Evolutionary conservation across 2,888 invertebrate species (phyloP).

Genomic region (Leuctra nigra): DNA sequence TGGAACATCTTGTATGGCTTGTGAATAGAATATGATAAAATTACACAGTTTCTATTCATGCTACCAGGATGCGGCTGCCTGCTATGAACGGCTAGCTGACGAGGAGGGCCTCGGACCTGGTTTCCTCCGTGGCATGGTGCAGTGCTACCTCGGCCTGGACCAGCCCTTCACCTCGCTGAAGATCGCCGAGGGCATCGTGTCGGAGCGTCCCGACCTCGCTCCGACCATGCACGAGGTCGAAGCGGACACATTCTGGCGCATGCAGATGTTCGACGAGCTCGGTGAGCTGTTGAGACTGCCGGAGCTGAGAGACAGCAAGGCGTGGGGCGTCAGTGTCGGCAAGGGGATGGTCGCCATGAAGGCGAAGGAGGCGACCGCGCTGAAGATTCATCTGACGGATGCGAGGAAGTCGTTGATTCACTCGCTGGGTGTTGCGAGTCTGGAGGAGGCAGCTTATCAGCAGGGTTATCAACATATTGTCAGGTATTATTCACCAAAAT

Average conservation of each 20-base stretch:
- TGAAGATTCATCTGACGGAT: slow-evolving; percentile 36
- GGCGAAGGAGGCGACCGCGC: slow-evolving; percentile 28
- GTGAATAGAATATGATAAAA: no score
- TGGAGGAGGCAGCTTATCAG: slow-evolving; percentile 68
- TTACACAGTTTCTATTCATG: no score
- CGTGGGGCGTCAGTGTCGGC: slow-evolving; percentile 71
- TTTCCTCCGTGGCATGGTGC: slow-evolving; percentile 66
- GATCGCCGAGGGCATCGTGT: slow-evolving; percentile 61
- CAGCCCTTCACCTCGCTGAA: slow-evolving; percentile 79
- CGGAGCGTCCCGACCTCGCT: slow-evolving; percentile 38
- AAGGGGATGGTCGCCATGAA: slow-evolving; percentile 56
- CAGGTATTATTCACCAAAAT: no score
- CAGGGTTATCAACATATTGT: slow-evolving; percentile 66
- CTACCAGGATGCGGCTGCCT: slow-evolving; percentile 68
- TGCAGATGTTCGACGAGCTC: slow-evolving; percentile 76
- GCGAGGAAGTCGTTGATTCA: slow-evolving; percentile 48
- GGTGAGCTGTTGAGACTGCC: slow-evolving; percentile 52
- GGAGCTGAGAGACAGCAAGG: slow-evolving; percentile 35
- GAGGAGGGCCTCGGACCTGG: slow-evolving; percentile 40
- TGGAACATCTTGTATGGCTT: no score
- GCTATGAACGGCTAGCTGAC: slow-evolving; percentile 77
- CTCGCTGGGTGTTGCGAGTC: slow-evolving; percentile 59
- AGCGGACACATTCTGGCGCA: slow-evolving; percentile 82
- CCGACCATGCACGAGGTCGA: slow-evolving; percentile 46
- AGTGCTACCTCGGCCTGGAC: slow-evolving; percentile 79